Evolutionary conservation across 2,113 vertebrate species (phyloP).

Genomic region (Halichoerus grypus): DNA sequence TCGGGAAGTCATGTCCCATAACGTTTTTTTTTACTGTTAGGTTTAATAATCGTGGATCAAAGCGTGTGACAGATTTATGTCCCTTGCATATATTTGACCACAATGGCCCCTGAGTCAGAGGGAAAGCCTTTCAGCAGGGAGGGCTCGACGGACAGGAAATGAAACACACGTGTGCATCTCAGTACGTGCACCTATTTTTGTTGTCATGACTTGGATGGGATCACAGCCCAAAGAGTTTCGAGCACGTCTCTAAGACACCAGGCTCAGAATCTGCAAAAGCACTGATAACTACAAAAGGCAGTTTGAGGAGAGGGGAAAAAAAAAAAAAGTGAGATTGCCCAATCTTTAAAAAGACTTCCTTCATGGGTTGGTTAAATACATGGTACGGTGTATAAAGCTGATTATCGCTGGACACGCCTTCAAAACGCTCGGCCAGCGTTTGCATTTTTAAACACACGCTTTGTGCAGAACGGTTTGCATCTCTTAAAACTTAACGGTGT

Average conservation of each 20-base stretch:
- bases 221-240: accelerated
- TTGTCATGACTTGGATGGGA: accelerated
- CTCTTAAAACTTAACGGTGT: accelerated
- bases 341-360: too few relatives aligned
- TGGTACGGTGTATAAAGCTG: accelerated
- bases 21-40: too few relatives aligned
- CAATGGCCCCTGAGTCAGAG: too few relatives aligned
- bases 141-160: neutral
- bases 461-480: accelerated
- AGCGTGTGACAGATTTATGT: accelerated
- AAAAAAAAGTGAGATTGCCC: too few relatives aligned
- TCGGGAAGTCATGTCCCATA: too few relatives aligned
- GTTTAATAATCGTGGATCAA: neutral
- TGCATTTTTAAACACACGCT: accelerated
- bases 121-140: accelerated
- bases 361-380: accelerated
- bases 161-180: neutral
- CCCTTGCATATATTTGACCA: neutral
- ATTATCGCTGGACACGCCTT: accelerated
- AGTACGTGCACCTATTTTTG: accelerated
- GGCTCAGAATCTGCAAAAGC: neutral
- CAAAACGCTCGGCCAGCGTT: accelerated
- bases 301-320: neutral
- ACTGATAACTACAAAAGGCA: neutral
- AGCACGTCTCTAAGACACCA: accelerated